These are phyloP conservation scores for Pheosia tremula DNA, from an alignment of 2,888 invertebrate species.

Conservation along the genomic window DNA sequence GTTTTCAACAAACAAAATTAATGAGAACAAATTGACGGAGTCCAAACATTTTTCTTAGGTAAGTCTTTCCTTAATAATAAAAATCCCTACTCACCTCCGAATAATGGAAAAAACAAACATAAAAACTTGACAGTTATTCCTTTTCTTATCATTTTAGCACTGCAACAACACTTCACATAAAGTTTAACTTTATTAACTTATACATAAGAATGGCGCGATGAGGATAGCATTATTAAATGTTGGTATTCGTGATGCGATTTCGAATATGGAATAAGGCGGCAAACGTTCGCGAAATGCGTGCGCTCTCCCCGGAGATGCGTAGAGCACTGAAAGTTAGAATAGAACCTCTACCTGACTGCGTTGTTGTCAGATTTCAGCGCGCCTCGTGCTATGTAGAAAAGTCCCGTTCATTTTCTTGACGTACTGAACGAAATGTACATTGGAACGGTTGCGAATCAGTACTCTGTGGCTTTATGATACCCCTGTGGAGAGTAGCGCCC, in stretches of 20 bases:
- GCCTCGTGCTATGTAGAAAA: slow-evolving; percentile 27
- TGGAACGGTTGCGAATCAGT: slow-evolving; percentile 13
- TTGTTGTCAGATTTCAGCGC: slow-evolving; percentile 49
- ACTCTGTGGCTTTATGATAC: slow-evolving; percentile 34
- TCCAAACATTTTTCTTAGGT: background rate
- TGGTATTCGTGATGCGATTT: slow-evolving; percentile 36
- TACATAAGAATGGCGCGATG: slow-evolving; percentile 5
- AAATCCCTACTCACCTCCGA: slow-evolving; percentile 62
- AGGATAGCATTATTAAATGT: slow-evolving; percentile 32
- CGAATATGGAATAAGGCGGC: slow-evolving; percentile 40
- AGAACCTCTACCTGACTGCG: slow-evolving; percentile 40
- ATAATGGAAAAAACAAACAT: slow-evolving; percentile 59
- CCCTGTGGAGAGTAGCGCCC: slow-evolving; percentile 34
- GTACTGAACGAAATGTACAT: slow-evolving; percentile 27
- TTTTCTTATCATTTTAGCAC: slow-evolving; percentile 58
- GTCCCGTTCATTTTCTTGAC: slow-evolving; percentile 19
- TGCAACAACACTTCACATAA: slow-evolving; percentile 45
- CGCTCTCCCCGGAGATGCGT: slow-evolving; percentile 42
- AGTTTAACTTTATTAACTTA: slow-evolving; percentile 19
- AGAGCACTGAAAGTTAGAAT: slow-evolving; percentile 50
- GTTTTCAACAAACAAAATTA: slow-evolving; percentile 24
- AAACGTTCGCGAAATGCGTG: slow-evolving; percentile 41
- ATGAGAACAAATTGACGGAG: slow-evolving; percentile 19
- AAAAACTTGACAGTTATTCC: slow-evolving; percentile 49
- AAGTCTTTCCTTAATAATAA: background rate